Percentiles rank a stretch among this genome's conserved stretches.
These are phyloP conservation scores for Nycticebus coucang DNA, from an alignment of 2,113 vertebrate genomes.

Conservation along the genomic window DNA sequence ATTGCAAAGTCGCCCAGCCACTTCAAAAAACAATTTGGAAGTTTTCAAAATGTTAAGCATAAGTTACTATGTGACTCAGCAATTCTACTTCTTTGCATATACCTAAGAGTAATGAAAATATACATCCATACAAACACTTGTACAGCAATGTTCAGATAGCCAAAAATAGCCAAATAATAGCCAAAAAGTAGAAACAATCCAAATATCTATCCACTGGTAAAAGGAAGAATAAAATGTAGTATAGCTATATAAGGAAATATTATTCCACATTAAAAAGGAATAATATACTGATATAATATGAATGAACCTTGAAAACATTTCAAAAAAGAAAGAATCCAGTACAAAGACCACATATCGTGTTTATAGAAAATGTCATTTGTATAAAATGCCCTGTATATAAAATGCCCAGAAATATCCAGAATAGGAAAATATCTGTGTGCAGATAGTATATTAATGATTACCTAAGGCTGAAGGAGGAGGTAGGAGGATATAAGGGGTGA, in stretches of 20 bases:
- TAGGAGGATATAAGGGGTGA: neutral
- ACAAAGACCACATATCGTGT: neutral
- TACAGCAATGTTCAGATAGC: neutral
- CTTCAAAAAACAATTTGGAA: conserved; percentile 5
- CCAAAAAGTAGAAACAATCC: neutral
- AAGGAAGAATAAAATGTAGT: neutral
- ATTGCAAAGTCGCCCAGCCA: neutral
- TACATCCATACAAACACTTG: neutral
- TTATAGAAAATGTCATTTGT: neutral
- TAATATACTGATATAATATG: neutral
- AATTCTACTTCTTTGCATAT: neutral
- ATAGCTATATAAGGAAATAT: neutral
- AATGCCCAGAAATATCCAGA: conserved; percentile 2
- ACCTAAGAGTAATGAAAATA: neutral
- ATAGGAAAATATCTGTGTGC: neutral
- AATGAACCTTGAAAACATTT: neutral
- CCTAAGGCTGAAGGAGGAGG: neutral
- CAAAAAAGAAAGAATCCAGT: neutral
- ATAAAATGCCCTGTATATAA: neutral
- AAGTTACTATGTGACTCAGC: neutral
- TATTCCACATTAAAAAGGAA: neutral
- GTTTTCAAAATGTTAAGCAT: neutral
- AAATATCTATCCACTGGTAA: neutral
- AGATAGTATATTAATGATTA: neutral
- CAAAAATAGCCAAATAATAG: neutral